Conservation (phyloP, 1,140 invertebrate species). For the Leptinotarsa lineolata region DNA sequence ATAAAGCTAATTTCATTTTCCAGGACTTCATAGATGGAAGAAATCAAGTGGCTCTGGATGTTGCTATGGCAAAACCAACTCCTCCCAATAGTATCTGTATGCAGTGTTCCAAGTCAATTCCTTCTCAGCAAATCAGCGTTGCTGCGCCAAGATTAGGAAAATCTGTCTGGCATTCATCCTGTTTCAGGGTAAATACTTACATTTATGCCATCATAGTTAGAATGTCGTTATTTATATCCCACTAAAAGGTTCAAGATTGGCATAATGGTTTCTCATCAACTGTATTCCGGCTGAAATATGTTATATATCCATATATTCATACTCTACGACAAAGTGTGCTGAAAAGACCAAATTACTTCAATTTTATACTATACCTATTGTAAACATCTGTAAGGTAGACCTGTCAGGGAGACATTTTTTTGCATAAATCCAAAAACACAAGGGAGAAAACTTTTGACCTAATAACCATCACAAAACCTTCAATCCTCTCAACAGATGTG, state of each 20-base stretch:
- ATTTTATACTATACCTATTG: too few relatives aligned
- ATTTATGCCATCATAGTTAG: neutral
- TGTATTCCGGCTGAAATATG: neutral
- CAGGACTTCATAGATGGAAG: conserved; percentile 86
- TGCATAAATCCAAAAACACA: too few relatives aligned
- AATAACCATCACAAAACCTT: too few relatives aligned
- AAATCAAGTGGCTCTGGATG: conserved; percentile 94
- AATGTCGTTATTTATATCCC: neutral
- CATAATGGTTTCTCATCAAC: neutral
- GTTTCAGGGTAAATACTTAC: conserved; percentile 66
- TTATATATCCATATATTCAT: neutral
- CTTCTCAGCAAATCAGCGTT: conserved; percentile 45
- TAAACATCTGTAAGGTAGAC: too few relatives aligned
- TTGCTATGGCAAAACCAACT: conserved; percentile 72
- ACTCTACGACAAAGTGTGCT: too few relatives aligned
- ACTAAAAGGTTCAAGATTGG: too few relatives aligned
- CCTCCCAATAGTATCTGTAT: conserved; percentile 53
- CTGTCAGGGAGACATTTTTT: too few relatives aligned
- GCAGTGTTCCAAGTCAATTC: conserved; percentile 45
- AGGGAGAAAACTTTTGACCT: too few relatives aligned
- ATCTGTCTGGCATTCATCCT: conserved; percentile 80
- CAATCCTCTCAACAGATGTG: too few relatives aligned
- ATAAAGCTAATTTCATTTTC: conserved; percentile 16
- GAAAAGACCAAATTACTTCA: too few relatives aligned
- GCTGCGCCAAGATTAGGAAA: conserved; percentile 49